Evolutionary conservation across 2,888 invertebrate species (phyloP).

Genomic region (Drosophila birchii): DNA sequence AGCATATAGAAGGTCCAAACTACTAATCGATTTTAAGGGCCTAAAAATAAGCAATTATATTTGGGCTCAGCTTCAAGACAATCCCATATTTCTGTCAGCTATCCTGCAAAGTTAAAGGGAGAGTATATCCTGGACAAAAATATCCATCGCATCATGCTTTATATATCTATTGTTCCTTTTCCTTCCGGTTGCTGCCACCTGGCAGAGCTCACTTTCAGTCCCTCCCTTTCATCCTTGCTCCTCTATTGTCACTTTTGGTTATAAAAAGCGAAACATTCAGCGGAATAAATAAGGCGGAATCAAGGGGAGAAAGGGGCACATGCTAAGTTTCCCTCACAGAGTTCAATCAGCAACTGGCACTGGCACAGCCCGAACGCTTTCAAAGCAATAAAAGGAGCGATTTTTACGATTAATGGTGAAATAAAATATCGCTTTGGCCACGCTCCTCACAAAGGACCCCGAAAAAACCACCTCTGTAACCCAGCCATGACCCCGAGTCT

Average conservation of each 20-base stretch:
- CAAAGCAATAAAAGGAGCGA: conserved; percentile 69
- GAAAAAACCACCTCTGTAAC: conserved; percentile 10
- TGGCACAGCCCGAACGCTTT: conserved; percentile 53
- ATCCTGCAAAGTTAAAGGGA: neutral
- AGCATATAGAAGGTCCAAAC: no score
- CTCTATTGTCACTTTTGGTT: conserved; percentile 7
- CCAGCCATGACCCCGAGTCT: neutral
- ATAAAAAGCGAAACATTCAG: neutral
- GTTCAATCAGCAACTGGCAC: conserved; percentile 36
- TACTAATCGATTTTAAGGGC: no score
- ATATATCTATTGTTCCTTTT: neutral
- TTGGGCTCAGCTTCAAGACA: conserved; percentile 5
- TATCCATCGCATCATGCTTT: neutral
- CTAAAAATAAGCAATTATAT: conserved; percentile 12
- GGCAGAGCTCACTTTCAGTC: conserved; percentile 30
- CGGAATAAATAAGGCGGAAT: conserved; percentile 7
- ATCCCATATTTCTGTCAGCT: conserved; percentile 11
- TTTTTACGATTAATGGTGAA: conserved; percentile 74
- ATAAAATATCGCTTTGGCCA: conserved; percentile 61
- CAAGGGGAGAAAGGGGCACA: conserved; percentile 35
- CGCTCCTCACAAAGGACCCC: conserved; percentile 8
- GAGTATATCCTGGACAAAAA: conserved; percentile 4
- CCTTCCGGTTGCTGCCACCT: conserved; percentile 49
- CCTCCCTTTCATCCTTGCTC: neutral
- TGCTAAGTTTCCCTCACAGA: conserved; percentile 61